phyloP scores from a whole-genome alignment of 2,113 vertebrate genomes.

The Anhinga anhinga region DNA sequence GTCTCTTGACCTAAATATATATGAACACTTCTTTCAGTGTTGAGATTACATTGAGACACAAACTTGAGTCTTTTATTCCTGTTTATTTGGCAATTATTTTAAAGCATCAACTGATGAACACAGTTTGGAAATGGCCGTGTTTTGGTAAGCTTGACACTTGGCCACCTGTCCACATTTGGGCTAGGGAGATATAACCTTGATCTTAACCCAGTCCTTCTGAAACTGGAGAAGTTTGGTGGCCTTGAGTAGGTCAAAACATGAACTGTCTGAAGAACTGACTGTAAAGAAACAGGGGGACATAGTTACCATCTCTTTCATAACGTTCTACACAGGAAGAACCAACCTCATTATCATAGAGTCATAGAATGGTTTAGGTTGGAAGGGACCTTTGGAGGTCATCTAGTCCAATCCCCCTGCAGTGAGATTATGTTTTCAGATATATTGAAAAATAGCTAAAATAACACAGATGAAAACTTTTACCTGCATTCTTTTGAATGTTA shows the following conservation, averaged over 20 bases:
- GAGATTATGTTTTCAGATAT: neutral
- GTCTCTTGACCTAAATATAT: neutral
- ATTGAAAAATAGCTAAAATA: neutral
- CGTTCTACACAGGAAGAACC: neutral
- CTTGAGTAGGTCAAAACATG: neutral
- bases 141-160: neutral
- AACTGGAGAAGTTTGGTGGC: neutral
- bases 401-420: too few species aligned
- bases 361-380: too few species aligned
- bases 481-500: neutral
- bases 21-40: neutral
- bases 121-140: neutral
- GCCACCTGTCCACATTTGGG: neutral
- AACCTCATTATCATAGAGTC: neutral
- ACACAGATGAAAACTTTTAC: neutral
- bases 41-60: neutral
- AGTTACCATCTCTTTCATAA: neutral
- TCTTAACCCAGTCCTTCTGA: neutral
- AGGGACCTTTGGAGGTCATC: too few species aligned
- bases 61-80: neutral
- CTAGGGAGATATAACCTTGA: neutral
- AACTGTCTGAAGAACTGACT: neutral
- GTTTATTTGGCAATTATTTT: neutral
- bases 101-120: neutral
- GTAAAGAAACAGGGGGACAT: neutral